phyloP scores from a whole-genome alignment of 1,140 invertebrate species.

The Wasmannia auropunctata region DNA sequence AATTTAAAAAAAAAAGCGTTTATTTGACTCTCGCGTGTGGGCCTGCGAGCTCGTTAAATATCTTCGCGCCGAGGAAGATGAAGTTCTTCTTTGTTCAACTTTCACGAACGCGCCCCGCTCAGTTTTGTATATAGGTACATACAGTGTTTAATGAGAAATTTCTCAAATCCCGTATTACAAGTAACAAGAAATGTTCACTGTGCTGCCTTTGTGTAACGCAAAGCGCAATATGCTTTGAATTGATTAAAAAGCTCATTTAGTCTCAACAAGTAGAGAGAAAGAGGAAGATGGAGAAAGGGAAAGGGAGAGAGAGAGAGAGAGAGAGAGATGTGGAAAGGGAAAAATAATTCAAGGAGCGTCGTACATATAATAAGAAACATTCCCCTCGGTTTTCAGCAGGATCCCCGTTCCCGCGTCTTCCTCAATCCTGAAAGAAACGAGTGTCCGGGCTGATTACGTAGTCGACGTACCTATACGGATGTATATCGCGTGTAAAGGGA shows the following conservation, averaged over 20 bases:
- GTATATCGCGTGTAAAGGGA: not conserved
- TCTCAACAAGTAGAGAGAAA: not conserved
- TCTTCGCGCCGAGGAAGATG: not conserved
- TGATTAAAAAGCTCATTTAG: conserved; percentile 42
- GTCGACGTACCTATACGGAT: not conserved
- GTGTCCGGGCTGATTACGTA: not conserved
- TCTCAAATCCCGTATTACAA: not conserved
- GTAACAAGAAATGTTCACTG: not conserved
- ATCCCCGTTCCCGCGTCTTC: not conserved
- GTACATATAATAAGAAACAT: not conserved
- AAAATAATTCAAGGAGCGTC: conserved; percentile 26
- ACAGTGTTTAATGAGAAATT: conserved; percentile 3
- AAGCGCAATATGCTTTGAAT: not conserved
- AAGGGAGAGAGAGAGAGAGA: not conserved
- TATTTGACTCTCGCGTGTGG: not conserved
- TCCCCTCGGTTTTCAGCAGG: not conserved
- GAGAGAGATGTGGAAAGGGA: not conserved
- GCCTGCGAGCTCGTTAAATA: not conserved
- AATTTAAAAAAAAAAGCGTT: conserved; percentile 1
- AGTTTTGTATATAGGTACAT: not conserved
- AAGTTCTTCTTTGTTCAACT: not conserved
- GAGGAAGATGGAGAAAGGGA: not conserved
- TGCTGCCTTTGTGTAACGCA: not conserved
- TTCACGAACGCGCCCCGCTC: not conserved
- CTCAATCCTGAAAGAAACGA: not conserved